Evolutionary conservation across 2,888 invertebrate genomes (phyloP), one percentile per base, ranked within the genome.

Genomic region (Dioctria linearis): DNA sequence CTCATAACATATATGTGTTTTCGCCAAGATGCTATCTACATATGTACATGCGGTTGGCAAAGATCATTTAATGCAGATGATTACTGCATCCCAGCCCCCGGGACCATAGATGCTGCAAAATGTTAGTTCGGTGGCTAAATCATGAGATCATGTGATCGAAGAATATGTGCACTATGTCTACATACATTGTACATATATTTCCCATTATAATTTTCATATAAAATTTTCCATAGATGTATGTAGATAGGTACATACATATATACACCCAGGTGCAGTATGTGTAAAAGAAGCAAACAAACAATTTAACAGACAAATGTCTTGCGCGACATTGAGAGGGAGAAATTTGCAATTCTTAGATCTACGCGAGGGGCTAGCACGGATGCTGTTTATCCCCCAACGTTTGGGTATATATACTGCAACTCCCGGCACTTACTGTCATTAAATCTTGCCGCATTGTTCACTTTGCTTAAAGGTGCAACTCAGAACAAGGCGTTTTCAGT

Each of bases 401-500:
- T 67, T 25, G 79, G 11, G 79, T 88, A 88, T 88, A 88, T 88
- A 88, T 88, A 88, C 86, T 85, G 85, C 86, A 86, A 85, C 85
- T 86, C 86, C 87, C 87, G 87, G 88, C 86, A 87, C 86, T 87
- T 85, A 86, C 86, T 85, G 88, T 88, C 88, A 88, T 88, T 88
- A 88, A 87, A 86, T 86, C 87, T 87, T 25, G 25, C 25, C 87
- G 88, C 85, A 80, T 75, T 84, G 84, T 84, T 82, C 82, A 78
- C 66, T 79, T 78, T 78, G 81, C 78, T 78, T 39, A 76, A 81
- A 25, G 65, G 63, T 76, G 73, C 67, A 67, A 66, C 8, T 65
- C 51, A 78, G 78, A 78, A 78, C 65, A 66, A 78, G 54, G 66
- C 65, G 66, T 54, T 2, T 25, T 6, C 54, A 54, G 51, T 78